Evolutionary conservation across 2,888 invertebrate genomes (phyloP).

Genomic region (Elysia crispata): DNA sequence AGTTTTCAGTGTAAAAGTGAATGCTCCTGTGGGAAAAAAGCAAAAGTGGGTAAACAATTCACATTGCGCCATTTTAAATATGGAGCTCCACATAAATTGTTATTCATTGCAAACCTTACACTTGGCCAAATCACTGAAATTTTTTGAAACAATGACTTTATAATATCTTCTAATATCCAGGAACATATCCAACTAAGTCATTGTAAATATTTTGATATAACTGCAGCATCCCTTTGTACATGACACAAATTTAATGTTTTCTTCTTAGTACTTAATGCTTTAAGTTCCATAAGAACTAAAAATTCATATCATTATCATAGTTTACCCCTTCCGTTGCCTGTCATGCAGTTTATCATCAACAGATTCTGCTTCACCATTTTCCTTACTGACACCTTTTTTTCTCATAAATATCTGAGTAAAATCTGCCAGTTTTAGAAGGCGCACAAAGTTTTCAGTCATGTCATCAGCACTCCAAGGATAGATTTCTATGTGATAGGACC

Average conservation of each 20-base stretch:
- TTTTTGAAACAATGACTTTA: too few relatives aligned
- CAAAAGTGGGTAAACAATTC: not conserved
- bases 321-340: slow-evolving; percentile 44
- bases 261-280: too few relatives aligned
- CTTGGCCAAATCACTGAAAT: too few relatives aligned
- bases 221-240: too few relatives aligned
- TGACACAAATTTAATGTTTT: too few relatives aligned
- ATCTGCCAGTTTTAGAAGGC: slow-evolving; percentile 38
- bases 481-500: slow-evolving; percentile 38
- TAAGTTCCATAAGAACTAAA: not conserved
- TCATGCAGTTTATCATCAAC: slow-evolving; percentile 36
- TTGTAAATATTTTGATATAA: too few relatives aligned
- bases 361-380: slow-evolving; percentile 23
- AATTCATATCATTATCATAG: not conserved
- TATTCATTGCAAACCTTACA: not conserved
- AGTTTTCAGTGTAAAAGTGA: slow-evolving; percentile 30
- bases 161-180: too few relatives aligned
- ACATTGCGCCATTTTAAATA: not conserved
- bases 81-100: too few relatives aligned
- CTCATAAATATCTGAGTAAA: slow-evolving; percentile 38
- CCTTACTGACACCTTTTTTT: slow-evolving; percentile 27
- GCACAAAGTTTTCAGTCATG: slow-evolving; percentile 41
- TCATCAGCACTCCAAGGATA: slow-evolving; percentile 48
- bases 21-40: slow-evolving; percentile 16
- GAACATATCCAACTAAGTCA: too few relatives aligned